Evolutionary conservation across 2,113 vertebrate genomes (phyloP), one percentile per base, ranked within the genome.

Genomic region (Prunella himalayana): DNA sequence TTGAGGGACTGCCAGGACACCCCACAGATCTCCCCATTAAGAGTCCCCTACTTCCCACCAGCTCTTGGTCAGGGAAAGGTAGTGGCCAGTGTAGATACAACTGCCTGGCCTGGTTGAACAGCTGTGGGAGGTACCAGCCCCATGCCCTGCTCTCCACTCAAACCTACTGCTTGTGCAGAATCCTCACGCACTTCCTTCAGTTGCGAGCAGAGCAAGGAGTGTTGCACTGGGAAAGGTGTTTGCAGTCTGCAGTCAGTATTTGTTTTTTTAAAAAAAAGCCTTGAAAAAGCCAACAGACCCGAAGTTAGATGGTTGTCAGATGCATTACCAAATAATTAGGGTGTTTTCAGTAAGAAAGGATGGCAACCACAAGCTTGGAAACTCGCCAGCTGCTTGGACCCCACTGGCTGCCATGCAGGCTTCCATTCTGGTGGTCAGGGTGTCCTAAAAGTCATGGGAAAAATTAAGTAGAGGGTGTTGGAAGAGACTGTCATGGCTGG

Each of bases 291-390:
- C 63, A 76, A 33, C 9, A 80, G 53, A 37, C 0, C 1, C 31
- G 50, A 41, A 37, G 23, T 77, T 63, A 88, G 30, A 31, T 65
- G 18, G 18, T 31, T 93, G 41, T 47, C 66, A 86, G 75, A 63
- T 50, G 11, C n/a, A 57, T 80, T 70, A 73, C 45, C 39, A 93
- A 57, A 28, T 61, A 69, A 76, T 88, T 70, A 57, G 75, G 50
- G 59, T 90, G 56, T 93, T 97, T 94, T 75, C 71, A 88, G 66
- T 76, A 76, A 82, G 35, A 64, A 68, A 89, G 90, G 37, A 89
- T 51, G 39, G 60, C 42, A 89, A 51, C 30, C 56, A 56, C 47
- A 82, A 68, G 65, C 31, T 73, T 87, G 87, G 81, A 87, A 87
- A 82, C 11, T 33, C 2, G 8, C 42, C 81, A 71, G 35, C 39